Evolutionary conservation across 2,797 vertebrate genomes (phyloP).

Genomic region (Margarornis squamiger): DNA sequence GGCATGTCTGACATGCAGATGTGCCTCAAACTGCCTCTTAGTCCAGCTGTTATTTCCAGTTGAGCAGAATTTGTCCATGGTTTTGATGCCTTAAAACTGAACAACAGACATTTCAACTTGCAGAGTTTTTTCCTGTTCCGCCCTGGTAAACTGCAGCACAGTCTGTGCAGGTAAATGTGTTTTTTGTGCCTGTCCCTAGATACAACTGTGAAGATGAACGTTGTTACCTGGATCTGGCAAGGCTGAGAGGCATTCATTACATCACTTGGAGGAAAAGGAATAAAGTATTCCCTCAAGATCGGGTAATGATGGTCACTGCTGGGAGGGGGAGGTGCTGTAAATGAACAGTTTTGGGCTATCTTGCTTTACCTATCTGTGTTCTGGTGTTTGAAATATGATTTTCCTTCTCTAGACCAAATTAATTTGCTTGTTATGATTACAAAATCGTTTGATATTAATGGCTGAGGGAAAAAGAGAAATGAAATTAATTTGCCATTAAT

Average conservation of each 20-base stretch:
- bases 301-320: conserved; percentile 75
- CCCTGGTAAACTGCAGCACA: not conserved
- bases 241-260: conserved; percentile 91
- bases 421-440: not conserved
- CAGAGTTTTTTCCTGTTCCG: not conserved
- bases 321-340: not conserved
- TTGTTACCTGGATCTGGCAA: conserved; percentile 94
- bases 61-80: not conserved
- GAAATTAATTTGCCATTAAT: conserved; percentile 59
- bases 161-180: not conserved
- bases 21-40: not conserved
- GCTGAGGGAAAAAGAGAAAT: conserved; percentile 19
- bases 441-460: conserved; percentile 7
- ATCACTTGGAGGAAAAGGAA: conserved; percentile 90
- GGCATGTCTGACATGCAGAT: not conserved
- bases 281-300: conserved; percentile 94
- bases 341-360: not conserved
- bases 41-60: not conserved
- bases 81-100: not conserved
- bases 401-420: conserved; percentile 6
- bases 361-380: not conserved
- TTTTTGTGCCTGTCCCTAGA: conserved; percentile 69
- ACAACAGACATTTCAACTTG: not conserved
- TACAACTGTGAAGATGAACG: conserved; percentile 98
- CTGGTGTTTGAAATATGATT: not conserved